Evolutionary conservation across 2,888 invertebrate genomes (phyloP), one percentile per base, ranked within the genome.

Genomic region (Linnaemya tessellans): DNA sequence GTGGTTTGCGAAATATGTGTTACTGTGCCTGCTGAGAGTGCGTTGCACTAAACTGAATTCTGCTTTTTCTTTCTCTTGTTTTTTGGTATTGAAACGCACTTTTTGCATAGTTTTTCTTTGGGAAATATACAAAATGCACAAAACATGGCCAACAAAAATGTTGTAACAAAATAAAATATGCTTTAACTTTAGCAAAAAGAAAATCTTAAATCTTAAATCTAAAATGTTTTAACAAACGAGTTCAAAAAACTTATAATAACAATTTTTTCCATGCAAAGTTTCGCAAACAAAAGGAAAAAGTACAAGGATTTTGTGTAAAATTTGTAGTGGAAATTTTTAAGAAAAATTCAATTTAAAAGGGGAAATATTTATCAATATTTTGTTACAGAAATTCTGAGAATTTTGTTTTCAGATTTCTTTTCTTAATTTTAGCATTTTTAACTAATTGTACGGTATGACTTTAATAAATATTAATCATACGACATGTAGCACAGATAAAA

Each of bases 281-380:
- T 49, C n/a, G 20, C 38, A 51, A 74, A 30, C 25, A 46, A 49
- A 0, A 38, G 38, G 10, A 67, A 67, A 67, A n/a, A 51, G 51
- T 67, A 51, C n/a, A n/a, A n/a, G n/a, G n/a, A n/a, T n/a, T 51
- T 67, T 68, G 35, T 13, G 38, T 20, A 9, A 54, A 68, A 68
- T 54, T 54, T 51, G 35, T 51, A 35, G 20, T 38, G 20, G 9
- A 54, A 68, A 38, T 20, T 38, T 10, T 68, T 13, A 38, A 51
- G 51, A 68, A 43, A 68, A n/a, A n/a, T 15, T 46, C 15, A 46
- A 3, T 46, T 15, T 2, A 4, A 15, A n/a, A 1, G 15, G 4
- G 15, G 15, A 3, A 5, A 15, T 0, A n/a, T 5, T n/a, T 46
- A 3, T 7, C 3, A n/a, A 46, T 4, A 46, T 46, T 46, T 46